Evolutionary conservation across 1,140 invertebrate species (phyloP).

Genomic region (Lepidurus apus): DNA sequence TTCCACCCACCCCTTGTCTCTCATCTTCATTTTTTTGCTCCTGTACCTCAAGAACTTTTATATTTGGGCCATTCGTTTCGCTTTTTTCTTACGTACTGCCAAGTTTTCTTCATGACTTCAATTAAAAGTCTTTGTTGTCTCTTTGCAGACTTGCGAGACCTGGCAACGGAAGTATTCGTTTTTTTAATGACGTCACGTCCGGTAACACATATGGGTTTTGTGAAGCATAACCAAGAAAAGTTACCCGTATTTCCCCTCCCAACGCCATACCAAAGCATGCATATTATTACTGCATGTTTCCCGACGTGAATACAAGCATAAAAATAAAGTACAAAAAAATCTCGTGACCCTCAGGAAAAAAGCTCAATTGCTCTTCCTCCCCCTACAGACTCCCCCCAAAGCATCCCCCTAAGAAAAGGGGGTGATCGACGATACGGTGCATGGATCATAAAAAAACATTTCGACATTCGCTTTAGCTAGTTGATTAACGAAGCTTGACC

Average conservation of each 20-base stretch:
- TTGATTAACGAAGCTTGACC: constrained; percentile 21
- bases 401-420: neutral
- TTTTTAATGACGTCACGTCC: constrained; percentile 19
- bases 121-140: constrained; percentile 22
- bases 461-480: neutral
- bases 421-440: neutral
- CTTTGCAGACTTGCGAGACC: neutral
- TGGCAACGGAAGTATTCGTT: constrained; percentile 4
- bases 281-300: neutral
- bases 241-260: constrained; percentile 17
- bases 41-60: neutral
- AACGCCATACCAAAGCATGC: neutral
- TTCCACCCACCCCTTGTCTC: neutral
- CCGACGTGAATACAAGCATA: constrained; percentile 1
- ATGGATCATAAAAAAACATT: neutral
- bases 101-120: neutral
- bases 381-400: too few species aligned
- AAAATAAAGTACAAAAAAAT: neutral
- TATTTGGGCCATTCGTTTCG: neutral
- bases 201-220: constrained; percentile 21
- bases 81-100: neutral
- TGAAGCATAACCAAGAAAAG: constrained; percentile 9
- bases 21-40: neutral
- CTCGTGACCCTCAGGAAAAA: neutral
- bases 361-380: neutral